These are phyloP conservation scores for Patagioenas fasciata DNA, from an alignment of 2,113 vertebrate species.

Conservation along the genomic window DNA sequence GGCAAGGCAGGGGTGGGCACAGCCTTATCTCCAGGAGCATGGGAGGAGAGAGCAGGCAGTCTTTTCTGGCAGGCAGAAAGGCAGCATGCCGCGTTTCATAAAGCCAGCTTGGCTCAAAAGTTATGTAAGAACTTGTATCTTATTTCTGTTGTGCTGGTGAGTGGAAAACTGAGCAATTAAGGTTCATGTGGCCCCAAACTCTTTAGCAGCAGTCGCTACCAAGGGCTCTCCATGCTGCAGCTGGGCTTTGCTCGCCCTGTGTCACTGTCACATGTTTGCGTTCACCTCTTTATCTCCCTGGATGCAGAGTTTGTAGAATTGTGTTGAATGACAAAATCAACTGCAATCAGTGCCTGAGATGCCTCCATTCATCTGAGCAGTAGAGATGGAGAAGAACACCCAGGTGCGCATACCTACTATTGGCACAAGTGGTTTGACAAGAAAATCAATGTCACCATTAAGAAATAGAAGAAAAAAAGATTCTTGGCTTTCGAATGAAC, in stretches of 20 bases:
- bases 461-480: neutral
- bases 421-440: neutral
- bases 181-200: neutral
- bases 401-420: neutral
- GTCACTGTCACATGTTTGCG: rapidly evolving
- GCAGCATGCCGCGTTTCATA: neutral
- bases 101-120: neutral
- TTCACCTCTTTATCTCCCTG: neutral
- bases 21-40: neutral
- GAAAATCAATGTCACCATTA: neutral
- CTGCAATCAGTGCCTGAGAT: neutral
- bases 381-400: neutral
- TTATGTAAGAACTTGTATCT: neutral
- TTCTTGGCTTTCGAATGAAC: neutral
- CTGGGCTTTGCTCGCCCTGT: neutral
- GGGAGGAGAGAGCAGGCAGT: neutral
- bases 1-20: neutral
- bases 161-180: neutral
- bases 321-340: neutral
- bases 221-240: neutral
- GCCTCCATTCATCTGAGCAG: neutral
- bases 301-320: neutral
- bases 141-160: neutral
- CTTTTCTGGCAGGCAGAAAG: neutral
- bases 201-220: neutral